Evolutionary conservation across 2,797 vertebrate genomes (phyloP), one percentile per base, ranked within the genome.

Genomic region (Podarcis lilfordi): DNA sequence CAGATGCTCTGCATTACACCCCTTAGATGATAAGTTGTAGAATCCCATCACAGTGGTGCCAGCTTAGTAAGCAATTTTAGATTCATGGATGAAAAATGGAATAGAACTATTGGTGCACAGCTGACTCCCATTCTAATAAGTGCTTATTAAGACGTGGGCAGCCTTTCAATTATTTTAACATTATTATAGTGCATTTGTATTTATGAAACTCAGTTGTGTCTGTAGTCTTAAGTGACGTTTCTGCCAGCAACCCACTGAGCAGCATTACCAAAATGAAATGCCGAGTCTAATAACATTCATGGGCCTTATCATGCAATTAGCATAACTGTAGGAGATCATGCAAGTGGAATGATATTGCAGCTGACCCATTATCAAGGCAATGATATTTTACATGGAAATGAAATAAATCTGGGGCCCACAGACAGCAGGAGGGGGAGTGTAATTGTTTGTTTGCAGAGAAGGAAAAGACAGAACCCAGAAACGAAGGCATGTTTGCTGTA

Each of bases 341-440:
- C 27, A 76, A 94, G 91, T 92, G 93, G 93, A 95, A 88, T 87
- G 89, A 69, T 92, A 88, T 94, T 94, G 91, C 93, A 55, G 94
- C 94, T 96, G 95, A 97, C 95, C 96, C 95, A 89, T 96, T 95
- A 95, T 88, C 88, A 80, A 78, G 77, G 84, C 1, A 78, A 91
- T 94, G 95, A 79, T 88, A 92, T 94, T 96, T 95, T 94, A 91
- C 89, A 80, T 61, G 69, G 88, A 88, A 93, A 69, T 85, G 40
- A 87, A 85, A 80, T 72, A 50, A 76, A 85, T 76, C 71, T 21
- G 3, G 59, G n/a, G 23, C 43, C 66, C 25, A 69, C 6, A 8
- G 78, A 55, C 13, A 15, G 50, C 50, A 81, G 71, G 43, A 23
- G 27, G 29, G 11, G 35, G 55, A 7, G 32, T 10, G 21, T 79